These are phyloP conservation scores for Cyanoderma ruficeps DNA, from an alignment of 2,113 vertebrate genomes.

Conservation along the genomic window DNA sequence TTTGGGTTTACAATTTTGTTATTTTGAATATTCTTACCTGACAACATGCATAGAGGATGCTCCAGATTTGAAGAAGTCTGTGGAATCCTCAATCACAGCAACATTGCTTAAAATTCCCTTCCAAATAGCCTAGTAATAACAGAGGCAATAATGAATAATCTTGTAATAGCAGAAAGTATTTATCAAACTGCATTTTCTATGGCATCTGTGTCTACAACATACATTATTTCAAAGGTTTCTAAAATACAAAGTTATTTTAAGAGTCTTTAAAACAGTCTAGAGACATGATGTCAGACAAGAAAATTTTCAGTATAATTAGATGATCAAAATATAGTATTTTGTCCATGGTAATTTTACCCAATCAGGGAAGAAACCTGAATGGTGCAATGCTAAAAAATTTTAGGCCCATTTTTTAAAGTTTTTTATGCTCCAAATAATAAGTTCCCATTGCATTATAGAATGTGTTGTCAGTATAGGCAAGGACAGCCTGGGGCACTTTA, in stretches of 20 bases:
- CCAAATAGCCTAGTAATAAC: conserved; percentile 76
- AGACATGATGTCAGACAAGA: not conserved
- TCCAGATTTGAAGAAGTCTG: conserved; percentile 87
- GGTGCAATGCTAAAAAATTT: not conserved
- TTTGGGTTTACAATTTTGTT: not conserved
- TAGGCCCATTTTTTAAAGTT: not conserved
- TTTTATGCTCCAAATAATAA: not conserved
- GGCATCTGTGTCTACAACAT: not conserved
- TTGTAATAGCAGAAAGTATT: not conserved
- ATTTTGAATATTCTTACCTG: conserved; percentile 69
- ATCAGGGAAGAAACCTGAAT: not conserved
- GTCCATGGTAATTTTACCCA: not conserved
- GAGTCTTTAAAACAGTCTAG: not conserved
- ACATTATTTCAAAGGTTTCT: not conserved
- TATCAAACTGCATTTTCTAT: not conserved
- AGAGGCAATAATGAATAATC: not conserved
- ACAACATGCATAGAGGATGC: conserved; percentile 86
- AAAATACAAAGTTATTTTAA: not conserved
- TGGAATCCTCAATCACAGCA: conserved; percentile 76
- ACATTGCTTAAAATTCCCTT: conserved; percentile 83
- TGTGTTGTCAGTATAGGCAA: not conserved
- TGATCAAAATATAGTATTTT: not conserved
- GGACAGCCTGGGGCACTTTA: not conserved
- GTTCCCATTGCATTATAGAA: not conserved
- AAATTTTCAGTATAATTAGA: not conserved